Conservation (phyloP, 2,113 vertebrate genomes). For the Notechis scutatus region DNA sequence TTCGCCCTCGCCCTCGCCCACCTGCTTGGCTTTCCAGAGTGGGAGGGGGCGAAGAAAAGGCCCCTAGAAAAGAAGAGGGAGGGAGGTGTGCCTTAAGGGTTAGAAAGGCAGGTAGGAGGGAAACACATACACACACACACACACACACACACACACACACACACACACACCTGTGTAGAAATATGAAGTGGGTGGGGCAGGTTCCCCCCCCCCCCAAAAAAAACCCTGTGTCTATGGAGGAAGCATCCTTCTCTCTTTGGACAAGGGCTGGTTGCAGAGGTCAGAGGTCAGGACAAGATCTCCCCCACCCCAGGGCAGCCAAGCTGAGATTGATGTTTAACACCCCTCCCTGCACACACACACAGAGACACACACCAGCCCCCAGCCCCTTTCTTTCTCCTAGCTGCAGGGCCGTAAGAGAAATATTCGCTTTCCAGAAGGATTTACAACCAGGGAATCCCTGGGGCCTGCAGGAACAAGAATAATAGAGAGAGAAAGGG, state of each 20-base stretch:
- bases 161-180: background rate
- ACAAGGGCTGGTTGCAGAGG: background rate
- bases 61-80: background rate
- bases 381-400: background rate
- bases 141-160: background rate
- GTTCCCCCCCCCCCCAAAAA: fast-evolving
- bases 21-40: background rate
- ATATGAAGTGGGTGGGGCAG: background rate
- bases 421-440: background rate
- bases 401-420: background rate
- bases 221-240: background rate
- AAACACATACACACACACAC: background rate
- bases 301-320: no score
- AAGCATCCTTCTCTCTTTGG: background rate
- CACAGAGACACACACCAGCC: no score
- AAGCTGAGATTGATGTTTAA: background rate
- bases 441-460: background rate
- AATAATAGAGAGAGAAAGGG: background rate
- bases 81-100: background rate
- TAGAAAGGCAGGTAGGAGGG: background rate
- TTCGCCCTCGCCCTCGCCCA: background rate
- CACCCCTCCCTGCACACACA: background rate
- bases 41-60: background rate
- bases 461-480: background rate
- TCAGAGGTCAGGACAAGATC: background rate